A percentile compares a stretch with the other conserved stretches of the same genome.
phyloP scores from a whole-genome alignment of 2,888 invertebrate genomes.

The Leptinotarsa juncta region DNA sequence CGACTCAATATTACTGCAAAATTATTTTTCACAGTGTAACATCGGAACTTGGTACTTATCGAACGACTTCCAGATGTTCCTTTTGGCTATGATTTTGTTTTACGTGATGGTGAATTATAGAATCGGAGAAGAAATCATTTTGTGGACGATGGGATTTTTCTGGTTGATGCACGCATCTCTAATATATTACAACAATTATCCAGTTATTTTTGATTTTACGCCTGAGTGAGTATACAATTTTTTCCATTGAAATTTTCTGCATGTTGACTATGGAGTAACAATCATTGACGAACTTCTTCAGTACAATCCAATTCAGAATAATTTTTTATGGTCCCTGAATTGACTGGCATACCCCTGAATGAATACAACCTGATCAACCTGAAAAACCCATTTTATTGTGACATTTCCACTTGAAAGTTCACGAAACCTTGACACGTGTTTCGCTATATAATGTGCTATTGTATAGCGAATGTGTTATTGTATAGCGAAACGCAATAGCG shows the following conservation, averaged over 20 bases:
- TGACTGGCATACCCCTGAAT: too few species aligned
- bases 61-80: conserved; percentile 2
- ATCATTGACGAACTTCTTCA: too few species aligned
- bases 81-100: not conserved
- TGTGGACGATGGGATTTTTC: conserved; percentile 2
- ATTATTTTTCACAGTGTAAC: not conserved
- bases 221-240: not conserved
- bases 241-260: not conserved
- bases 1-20: too few species aligned
- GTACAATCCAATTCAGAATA: too few species aligned
- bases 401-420: too few species aligned
- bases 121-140: not conserved
- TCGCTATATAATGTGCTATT: too few species aligned
- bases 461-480: too few species aligned
- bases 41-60: conserved; percentile 6
- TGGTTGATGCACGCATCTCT: not conserved
- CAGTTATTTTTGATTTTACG: not conserved
- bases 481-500: too few species aligned
- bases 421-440: too few species aligned
- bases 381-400: too few species aligned
- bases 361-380: too few species aligned
- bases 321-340: too few species aligned
- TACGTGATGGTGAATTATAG: not conserved
- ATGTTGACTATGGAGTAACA: not conserved
- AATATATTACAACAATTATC: not conserved